Percentiles rank a stretch among this genome's conserved stretches.
These are phyloP conservation scores for Brienomyrus brachyistius DNA, from an alignment of 2,113 vertebrate species.

Conservation along the genomic window DNA sequence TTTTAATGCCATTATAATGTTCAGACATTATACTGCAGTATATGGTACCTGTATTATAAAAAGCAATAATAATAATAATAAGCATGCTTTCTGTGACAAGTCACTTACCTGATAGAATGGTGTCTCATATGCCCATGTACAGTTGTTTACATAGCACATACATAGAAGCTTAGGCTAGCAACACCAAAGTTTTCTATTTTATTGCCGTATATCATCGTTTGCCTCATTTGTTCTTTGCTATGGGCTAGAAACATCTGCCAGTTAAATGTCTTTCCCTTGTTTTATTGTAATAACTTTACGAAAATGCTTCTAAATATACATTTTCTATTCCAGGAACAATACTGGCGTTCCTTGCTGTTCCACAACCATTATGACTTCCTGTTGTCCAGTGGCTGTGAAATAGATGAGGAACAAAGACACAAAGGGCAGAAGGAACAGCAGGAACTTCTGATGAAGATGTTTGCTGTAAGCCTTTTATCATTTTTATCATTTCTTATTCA, in stretches of 20 bases:
- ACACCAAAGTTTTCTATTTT: neutral
- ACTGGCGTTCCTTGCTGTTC: conserved; percentile 83
- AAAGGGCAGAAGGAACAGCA: conserved; percentile 80
- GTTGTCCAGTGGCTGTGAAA: conserved; percentile 74
- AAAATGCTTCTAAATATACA: neutral
- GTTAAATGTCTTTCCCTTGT: neutral
- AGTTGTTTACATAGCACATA: neutral
- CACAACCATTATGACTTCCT: conserved; percentile 78
- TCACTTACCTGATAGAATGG: neutral
- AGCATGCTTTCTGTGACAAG: neutral
- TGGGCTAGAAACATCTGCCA: neutral
- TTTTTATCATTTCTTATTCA: neutral
- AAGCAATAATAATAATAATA: neutral
- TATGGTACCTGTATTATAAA: neutral
- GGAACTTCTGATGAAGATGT: conserved; percentile 92
- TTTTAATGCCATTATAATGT: neutral
- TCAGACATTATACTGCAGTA: neutral
- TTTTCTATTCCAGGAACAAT: conserved; percentile 73
- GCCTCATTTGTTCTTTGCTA: neutral
- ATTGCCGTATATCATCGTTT: neutral
- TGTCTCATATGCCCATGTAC: neutral
- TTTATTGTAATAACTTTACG: neutral
- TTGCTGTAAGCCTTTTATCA: conserved; percentile 74
- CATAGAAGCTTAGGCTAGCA: neutral
- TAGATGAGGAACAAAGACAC: conserved; percentile 66